Evolutionary conservation across 1,140 invertebrate species (phyloP).

Genomic region (Bombus waltoni): DNA sequence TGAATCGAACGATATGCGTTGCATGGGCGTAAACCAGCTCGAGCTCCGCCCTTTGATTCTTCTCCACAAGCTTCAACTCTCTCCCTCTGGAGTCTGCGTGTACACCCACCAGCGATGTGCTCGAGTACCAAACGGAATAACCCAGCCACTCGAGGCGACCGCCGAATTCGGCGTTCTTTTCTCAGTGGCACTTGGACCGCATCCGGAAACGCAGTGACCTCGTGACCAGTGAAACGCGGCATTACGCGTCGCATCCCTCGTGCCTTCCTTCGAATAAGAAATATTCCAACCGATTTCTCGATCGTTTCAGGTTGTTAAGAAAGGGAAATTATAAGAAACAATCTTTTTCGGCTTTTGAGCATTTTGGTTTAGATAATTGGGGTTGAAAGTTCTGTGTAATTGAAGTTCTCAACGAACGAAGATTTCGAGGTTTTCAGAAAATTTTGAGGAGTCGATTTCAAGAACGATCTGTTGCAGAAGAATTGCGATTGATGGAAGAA

Average conservation of each 20-base stretch:
- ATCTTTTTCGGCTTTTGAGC: not conserved
- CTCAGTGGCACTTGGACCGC: conserved; percentile 67
- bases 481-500: not conserved
- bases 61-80: not conserved
- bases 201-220: conserved; percentile 46
- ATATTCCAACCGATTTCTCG: not conserved
- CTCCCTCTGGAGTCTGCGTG: not conserved
- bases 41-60: conserved; percentile 33
- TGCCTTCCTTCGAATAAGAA: not conserved
- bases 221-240: not conserved
- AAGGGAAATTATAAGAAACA: not conserved
- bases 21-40: conserved; percentile 50
- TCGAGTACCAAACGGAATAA: not conserved
- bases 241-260: not conserved
- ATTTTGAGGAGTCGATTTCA: no score
- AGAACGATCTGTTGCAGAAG: not conserved
- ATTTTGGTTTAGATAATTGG: not conserved
- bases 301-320: not conserved
- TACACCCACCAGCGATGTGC: conserved; percentile 44
- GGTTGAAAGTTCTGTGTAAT: not conserved
- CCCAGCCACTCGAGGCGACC: conserved; percentile 4
- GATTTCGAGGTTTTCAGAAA: not conserved
- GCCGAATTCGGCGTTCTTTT: conserved; percentile 37
- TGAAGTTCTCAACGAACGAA: not conserved
- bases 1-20: conserved; percentile 69